phyloP scores from a whole-genome alignment of 2,113 vertebrate species.

The Notiomystis cincta region DNA sequence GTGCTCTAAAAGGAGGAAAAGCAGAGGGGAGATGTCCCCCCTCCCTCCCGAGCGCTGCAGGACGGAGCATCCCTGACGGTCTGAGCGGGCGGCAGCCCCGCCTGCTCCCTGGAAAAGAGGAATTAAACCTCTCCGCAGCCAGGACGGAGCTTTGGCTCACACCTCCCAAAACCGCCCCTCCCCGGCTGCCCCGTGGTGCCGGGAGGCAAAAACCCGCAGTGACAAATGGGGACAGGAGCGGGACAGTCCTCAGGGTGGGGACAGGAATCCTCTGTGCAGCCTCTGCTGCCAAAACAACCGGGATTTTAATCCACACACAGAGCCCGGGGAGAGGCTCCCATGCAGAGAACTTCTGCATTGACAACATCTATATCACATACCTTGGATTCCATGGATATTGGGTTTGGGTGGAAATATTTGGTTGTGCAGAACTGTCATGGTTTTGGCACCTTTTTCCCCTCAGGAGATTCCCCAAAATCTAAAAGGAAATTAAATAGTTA shows the following conservation, averaged over 20 bases:
- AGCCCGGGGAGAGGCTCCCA: rapidly evolving
- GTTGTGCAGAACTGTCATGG: neutral
- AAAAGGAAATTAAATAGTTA: neutral
- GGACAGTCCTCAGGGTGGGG: neutral
- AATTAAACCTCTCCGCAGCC: neutral
- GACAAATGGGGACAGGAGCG: rapidly evolving
- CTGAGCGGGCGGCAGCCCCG: neutral
- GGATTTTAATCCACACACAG: rapidly evolving
- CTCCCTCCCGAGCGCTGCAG: neutral
- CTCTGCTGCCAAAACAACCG: neutral
- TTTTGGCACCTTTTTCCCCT: neutral
- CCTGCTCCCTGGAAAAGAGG: rapidly evolving
- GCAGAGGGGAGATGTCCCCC: neutral
- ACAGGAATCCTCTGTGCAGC: rapidly evolving
- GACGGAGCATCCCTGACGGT: neutral
- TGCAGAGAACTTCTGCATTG: neutral
- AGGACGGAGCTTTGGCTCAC: too few species aligned
- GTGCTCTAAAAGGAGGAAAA: neutral
- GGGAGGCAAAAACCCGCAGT: too few species aligned
- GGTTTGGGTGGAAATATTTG: neutral
- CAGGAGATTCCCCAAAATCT: neutral
- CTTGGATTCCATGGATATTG: neutral
- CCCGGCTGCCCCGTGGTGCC: too few species aligned
- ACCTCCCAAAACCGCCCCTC: too few species aligned
- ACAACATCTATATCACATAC: rapidly evolving